phyloP scores from a whole-genome alignment of 2,797 vertebrate genomes.

The Sebastes glaucus region DNA sequence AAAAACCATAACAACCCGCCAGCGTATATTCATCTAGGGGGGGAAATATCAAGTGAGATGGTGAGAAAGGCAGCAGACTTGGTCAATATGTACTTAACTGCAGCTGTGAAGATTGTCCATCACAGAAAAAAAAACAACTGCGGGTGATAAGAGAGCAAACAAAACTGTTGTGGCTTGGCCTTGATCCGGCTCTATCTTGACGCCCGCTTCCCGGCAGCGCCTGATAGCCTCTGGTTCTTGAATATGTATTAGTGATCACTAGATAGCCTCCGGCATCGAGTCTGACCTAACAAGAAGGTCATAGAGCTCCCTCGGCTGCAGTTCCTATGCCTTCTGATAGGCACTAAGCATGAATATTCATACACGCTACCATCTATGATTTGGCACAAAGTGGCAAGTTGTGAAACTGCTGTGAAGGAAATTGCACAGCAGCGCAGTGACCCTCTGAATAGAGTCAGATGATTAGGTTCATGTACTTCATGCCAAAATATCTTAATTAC shows the following conservation, averaged over 20 bases:
- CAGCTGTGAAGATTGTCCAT: constrained; percentile 39
- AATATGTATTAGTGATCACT: constrained; percentile 66
- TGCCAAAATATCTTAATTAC: constrained; percentile 44
- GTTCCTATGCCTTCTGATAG: constrained; percentile 21
- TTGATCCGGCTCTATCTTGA: constrained; percentile 26
- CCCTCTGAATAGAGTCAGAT: constrained; percentile 11
- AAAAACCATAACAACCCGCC: constrained; percentile 3
- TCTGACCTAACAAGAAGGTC: constrained; percentile 73
- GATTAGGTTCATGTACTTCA: constrained; percentile 7
- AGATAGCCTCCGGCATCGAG: constrained; percentile 56
- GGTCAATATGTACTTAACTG: constrained; percentile 67
- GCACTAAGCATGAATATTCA: constrained; percentile 61
- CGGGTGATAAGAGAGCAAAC: constrained; percentile 36
- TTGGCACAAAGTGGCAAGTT: constrained; percentile 38
- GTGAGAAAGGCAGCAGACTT: constrained; percentile 53
- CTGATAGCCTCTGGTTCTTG: constrained; percentile 39
- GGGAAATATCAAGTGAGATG: constrained; percentile 19
- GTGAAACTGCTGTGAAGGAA: constrained; percentile 46
- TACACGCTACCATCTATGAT: constrained; percentile 14
- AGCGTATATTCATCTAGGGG: constrained; percentile 4
- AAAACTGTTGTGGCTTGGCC: constrained; percentile 10
- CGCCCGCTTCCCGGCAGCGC: constrained; percentile 17
- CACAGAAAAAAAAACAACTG: neutral
- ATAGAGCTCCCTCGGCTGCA: constrained; percentile 46
- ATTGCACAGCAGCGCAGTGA: constrained; percentile 35